Percentiles rank a stretch among this genome's conserved stretches.
These are phyloP conservation scores for Hypercompe scribonia DNA, from an alignment of 2,888 invertebrate genomes.

Conservation along the genomic window DNA sequence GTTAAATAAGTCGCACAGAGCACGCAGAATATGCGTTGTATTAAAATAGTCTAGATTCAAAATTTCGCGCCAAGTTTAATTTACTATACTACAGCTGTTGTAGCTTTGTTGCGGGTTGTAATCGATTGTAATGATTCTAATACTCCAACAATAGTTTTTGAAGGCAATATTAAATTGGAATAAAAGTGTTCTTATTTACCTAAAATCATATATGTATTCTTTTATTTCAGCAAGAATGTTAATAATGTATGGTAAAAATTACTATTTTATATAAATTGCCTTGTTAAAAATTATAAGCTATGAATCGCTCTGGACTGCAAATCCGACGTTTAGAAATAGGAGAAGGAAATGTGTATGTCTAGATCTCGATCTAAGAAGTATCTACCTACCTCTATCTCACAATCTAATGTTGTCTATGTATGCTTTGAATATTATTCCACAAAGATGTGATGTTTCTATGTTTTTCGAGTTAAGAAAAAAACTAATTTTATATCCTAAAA, in stretches of 20 bases:
- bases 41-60: slow-evolving; percentile 8
- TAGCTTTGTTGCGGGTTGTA: background rate
- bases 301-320: background rate
- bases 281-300: background rate
- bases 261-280: background rate
- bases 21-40: slow-evolving; percentile 60
- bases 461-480: background rate
- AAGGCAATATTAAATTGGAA: background rate
- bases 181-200: background rate
- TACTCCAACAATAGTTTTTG: background rate
- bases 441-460: background rate
- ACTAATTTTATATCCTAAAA: background rate
- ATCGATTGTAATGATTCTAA: background rate
- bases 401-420: background rate
- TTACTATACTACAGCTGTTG: background rate
- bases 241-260: background rate
- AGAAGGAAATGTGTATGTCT: background rate
- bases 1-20: slow-evolving; percentile 41
- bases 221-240: background rate
- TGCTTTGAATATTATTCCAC: background rate
- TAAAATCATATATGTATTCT: background rate
- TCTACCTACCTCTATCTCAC: background rate
- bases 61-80: slow-evolving; percentile 24
- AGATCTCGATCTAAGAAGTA: background rate
- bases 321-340: background rate